Base-by-base conservation (phyloP, 2,888 invertebrate genomes). In the Ypsolopha sequella region DNA sequence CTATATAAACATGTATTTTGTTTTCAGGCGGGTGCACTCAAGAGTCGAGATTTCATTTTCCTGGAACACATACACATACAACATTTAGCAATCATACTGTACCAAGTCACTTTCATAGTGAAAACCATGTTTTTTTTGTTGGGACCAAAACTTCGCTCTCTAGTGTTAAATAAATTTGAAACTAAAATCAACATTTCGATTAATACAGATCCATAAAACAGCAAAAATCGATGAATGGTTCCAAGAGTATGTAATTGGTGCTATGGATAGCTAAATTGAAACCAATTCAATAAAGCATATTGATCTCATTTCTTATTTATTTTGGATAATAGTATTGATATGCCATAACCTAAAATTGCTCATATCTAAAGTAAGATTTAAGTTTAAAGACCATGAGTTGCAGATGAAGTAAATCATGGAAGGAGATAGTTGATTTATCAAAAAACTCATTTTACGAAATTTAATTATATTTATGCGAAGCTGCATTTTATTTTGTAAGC, bases 251-350 rank as follows among this genome's bases (percentile, higher is more conserved):
- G n/a, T 8, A 47, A 47, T 36, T 47, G 47, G 47, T 47, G 47
- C 50, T 44, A 50, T 38, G 34, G 49, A 41, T n/a, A 13, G 38
- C 34, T 44, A 38, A 51, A 50, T 50, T 46, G 53, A 54, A 45
- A 53, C 50, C 53, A 62, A 66, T 63, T 57, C 38, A 46, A 38
- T 39, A 11, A 64, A 72, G 66, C 74, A 75, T 76, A 76, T 76
- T 82, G 82, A 82, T 82, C 82, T 82, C 84, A 82, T 80, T 70
- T 74, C 66, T 75, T 74, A 78, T 80, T 79, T 78, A 80, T 77
- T 64, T 72, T 67, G 73, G 70, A 71, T 70, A 69, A 70, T 73
- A 73, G 66, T 75, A 72, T 76, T 73, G 70, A 70, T 76, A 78
- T 77, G 80, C 79, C 82, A 80, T 80, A 60, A 57, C 53, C 55